A percentile compares a stretch with the other conserved stretches of the same genome.
Conservation (phyloP, 1,140 invertebrate species). For the Lordiphosa collinella region DNA sequence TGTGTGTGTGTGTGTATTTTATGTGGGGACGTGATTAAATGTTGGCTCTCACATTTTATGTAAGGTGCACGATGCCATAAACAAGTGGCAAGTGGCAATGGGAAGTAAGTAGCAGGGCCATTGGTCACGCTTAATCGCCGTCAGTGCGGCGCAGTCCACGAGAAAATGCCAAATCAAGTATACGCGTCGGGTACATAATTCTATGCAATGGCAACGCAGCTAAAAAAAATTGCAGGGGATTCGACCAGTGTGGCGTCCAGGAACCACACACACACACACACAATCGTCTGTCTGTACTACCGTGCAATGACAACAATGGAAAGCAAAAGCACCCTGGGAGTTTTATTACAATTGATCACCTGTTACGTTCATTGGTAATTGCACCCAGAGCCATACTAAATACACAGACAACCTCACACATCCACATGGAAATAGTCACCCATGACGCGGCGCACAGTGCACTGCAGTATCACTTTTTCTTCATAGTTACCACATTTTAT, state of each 20-base stretch:
- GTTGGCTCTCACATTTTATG: slow-evolving; percentile 36
- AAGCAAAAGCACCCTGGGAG: slow-evolving; percentile 79
- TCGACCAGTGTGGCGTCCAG: slow-evolving; percentile 15
- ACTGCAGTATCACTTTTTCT: too few species aligned
- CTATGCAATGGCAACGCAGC: slow-evolving; percentile 40
- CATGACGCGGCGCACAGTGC: slow-evolving; percentile 4
- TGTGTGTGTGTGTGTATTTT: slow-evolving; percentile 5
- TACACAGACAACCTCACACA: slow-evolving; percentile 36
- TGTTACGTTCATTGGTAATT: slow-evolving; percentile 80
- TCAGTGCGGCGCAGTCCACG: slow-evolving; percentile 13
- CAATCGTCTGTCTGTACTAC: slow-evolving; percentile 9
- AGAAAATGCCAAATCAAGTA: slow-evolving; percentile 45
- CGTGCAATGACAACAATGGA: slow-evolving; percentile 71
- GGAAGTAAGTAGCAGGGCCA: slow-evolving; percentile 43
- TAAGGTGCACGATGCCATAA: slow-evolving; percentile 33
- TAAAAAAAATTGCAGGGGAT: slow-evolving; percentile 21
- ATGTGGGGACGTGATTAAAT: slow-evolving; percentile 50
- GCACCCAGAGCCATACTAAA: slow-evolving; percentile 78
- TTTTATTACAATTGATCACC: slow-evolving; percentile 80
- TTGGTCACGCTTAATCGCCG: slow-evolving; percentile 74
- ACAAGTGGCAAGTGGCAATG: slow-evolving; percentile 28
- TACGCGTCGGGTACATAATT: slow-evolving; percentile 63
- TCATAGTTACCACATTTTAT: too few species aligned
- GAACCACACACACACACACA: slow-evolving; percentile 18
- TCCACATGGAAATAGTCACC: slow-evolving; percentile 6